Evolutionary conservation across 2,113 vertebrate genomes (phyloP).

Genomic region (Sciurus niger): DNA sequence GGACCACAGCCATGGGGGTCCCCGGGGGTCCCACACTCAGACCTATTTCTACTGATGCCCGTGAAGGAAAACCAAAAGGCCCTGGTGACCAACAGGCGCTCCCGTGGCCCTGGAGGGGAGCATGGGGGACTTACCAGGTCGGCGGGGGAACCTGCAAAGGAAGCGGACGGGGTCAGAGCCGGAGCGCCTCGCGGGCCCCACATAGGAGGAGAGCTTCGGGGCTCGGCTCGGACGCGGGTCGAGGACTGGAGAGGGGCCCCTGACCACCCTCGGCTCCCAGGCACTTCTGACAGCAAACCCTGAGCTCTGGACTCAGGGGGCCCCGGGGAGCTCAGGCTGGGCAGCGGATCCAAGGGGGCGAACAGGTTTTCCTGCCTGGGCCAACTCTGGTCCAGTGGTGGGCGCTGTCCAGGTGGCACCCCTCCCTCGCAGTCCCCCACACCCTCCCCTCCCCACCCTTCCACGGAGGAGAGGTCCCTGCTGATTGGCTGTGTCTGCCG

Average conservation of each 20-base stretch:
- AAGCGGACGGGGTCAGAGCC: neutral
- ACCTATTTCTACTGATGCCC: rapidly evolving
- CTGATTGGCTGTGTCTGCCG: neutral
- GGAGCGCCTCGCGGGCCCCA: neutral
- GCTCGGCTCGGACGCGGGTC: rapidly evolving
- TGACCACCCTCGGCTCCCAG: rapidly evolving
- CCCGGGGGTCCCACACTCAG: rapidly evolving
- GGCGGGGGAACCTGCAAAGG: constrained; percentile 86
- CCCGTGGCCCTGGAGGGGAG: rapidly evolving
- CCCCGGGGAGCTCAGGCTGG: rapidly evolving
- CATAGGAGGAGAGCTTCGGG: too few relatives aligned
- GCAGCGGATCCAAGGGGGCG: rapidly evolving
- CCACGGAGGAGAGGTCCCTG: neutral
- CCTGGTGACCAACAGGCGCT: rapidly evolving
- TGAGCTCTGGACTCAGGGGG: neutral
- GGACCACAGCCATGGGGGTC: rapidly evolving
- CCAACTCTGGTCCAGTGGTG: rapidly evolving
- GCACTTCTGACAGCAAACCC: neutral
- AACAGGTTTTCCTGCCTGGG: rapidly evolving
- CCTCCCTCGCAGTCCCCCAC: too few relatives aligned
- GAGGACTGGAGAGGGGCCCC: rapidly evolving
- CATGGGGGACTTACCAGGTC: constrained; percentile 84
- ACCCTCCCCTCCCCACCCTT: too few relatives aligned
- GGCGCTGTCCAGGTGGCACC: neutral
- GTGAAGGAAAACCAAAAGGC: neutral